Percentiles rank a stretch among this genome's conserved stretches.
Conservation (phyloP, 2,113 vertebrate species). For the Lepisosteus osseus region DNA sequence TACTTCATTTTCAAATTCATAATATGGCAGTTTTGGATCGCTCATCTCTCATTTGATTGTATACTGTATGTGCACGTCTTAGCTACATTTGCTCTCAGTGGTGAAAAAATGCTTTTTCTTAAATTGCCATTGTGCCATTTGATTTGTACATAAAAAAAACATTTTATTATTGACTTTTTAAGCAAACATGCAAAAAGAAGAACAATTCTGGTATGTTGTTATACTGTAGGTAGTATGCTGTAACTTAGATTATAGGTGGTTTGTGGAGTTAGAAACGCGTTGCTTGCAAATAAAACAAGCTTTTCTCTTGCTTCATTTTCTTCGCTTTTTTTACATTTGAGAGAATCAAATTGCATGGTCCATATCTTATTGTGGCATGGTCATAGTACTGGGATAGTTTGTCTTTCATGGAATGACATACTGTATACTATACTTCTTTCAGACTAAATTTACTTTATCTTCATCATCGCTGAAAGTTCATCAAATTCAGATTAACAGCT, state of each 20-base stretch:
- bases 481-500: neutral
- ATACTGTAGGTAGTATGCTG: constrained; percentile 65
- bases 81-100: constrained; percentile 27
- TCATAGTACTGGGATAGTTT: constrained; percentile 58
- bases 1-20: constrained; percentile 36
- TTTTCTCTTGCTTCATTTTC: constrained; percentile 6
- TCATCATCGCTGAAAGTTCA: neutral
- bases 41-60: constrained; percentile 66
- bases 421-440: no score
- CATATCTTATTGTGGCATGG: constrained; percentile 66
- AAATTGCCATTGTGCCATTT: constrained; percentile 61
- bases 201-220: constrained; percentile 63
- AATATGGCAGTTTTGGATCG: constrained; percentile 76
- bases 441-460: no score
- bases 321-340: no score
- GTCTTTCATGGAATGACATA: constrained; percentile 26
- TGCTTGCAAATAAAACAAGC: constrained; percentile 71
- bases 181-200: constrained; percentile 35
- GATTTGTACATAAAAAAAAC: constrained; percentile 72
- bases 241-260: constrained; percentile 70
- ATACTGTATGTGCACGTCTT: constrained; percentile 61
- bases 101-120: constrained; percentile 27
- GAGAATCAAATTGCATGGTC: constrained; percentile 74
- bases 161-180: constrained; percentile 68
- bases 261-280: constrained; percentile 74